A percentile compares a stretch with the other conserved stretches of the same genome.
Evolutionary conservation across 2,797 vertebrate genomes (phyloP).

Genomic region (Enteromius paludinosus): DNA sequence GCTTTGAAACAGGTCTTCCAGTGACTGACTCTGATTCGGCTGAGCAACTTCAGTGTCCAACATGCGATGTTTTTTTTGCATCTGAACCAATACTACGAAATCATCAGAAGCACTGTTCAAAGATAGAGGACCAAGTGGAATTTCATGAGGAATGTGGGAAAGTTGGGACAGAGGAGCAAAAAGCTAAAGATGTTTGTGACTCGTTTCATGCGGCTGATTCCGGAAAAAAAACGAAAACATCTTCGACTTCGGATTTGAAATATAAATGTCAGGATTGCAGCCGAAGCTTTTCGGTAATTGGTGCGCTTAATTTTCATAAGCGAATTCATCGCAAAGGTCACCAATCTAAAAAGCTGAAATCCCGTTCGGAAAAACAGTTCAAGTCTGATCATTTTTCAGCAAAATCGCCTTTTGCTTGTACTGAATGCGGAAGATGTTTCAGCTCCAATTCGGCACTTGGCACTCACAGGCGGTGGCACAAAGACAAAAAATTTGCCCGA

Average conservation of each 20-base stretch:
- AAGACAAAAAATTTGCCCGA: conserved; percentile 70
- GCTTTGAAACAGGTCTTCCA: conserved; percentile 74
- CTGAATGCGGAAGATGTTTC: conserved; percentile 78
- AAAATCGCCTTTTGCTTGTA: conserved; percentile 72
- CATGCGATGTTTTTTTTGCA: conserved; percentile 73
- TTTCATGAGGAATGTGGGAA: background rate
- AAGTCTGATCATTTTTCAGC: conserved; percentile 55
- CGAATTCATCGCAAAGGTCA: conserved; percentile 69
- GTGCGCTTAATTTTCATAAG: conserved; percentile 79
- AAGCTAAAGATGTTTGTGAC: background rate
- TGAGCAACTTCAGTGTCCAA: conserved; percentile 69
- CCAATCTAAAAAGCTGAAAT: conserved; percentile 56
- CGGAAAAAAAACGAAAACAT: conserved; percentile 13
- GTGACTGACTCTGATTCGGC: conserved; percentile 51
- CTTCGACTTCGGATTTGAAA: conserved; percentile 62
- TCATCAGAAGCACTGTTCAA: conserved; percentile 75
- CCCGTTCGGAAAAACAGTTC: conserved; percentile 14
- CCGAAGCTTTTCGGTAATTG: conserved; percentile 73
- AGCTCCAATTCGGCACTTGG: conserved; percentile 77
- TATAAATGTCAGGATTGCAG: conserved; percentile 78
- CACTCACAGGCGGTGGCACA: conserved; percentile 80
- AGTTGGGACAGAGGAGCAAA: background rate
- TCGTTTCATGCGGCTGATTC: background rate
- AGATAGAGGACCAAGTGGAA: conserved; percentile 48
- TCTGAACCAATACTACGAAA: conserved; percentile 70